Base-by-base conservation (phyloP, 2,113 vertebrate species). In the Pogonocichla stellata region DNA sequence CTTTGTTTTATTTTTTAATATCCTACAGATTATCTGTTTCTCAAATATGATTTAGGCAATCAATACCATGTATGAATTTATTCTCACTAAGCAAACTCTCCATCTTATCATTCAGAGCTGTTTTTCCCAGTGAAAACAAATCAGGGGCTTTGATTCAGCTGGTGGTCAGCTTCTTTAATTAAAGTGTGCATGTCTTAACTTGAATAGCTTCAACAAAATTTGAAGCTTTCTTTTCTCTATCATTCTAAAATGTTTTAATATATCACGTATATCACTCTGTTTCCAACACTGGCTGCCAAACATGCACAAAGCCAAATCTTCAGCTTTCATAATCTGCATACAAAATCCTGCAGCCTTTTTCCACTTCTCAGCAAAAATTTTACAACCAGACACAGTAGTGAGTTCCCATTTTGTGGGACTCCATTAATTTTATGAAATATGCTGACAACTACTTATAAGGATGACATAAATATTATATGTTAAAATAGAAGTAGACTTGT, bases 401-500 rank as follows among this genome's bases (percentile, higher is more conserved):
- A 95, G 28, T 34, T 87, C 40, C 29, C n/a, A 36, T 92, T 89
- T 81, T 79, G 43, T 84, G 43, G 26, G 64, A 56, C 48, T 78
- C 57, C 69, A 86, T 80, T 78, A 71, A 78, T 86, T 84, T 88
- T 62, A 70, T 80, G 64, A 86, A 92, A 78, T 53, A 81, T 10
- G 40, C 73, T 86, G 69, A 51, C 4, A 12, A 78, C 60, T 51
- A 34, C 74, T 92, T 88, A 43, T 17, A 80, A 84, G 75, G 51
- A 47, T 36, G 65, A 19, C 73, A 91, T 93, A 80, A 94, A 96
- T 94, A 91, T 64, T 91, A 64, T 16, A 78, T 54, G 84, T 79
- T 95, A 88, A 88, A 92, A 92, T 48, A 94, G 62, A 94, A 91
- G 58, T 56, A 80, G 10, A 23, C 40, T 90, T 93, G 80, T 80